Evolutionary conservation across 2,888 invertebrate species (phyloP), one percentile per base, ranked within the genome.

Genomic region (Tolmerus cingulatus): DNA sequence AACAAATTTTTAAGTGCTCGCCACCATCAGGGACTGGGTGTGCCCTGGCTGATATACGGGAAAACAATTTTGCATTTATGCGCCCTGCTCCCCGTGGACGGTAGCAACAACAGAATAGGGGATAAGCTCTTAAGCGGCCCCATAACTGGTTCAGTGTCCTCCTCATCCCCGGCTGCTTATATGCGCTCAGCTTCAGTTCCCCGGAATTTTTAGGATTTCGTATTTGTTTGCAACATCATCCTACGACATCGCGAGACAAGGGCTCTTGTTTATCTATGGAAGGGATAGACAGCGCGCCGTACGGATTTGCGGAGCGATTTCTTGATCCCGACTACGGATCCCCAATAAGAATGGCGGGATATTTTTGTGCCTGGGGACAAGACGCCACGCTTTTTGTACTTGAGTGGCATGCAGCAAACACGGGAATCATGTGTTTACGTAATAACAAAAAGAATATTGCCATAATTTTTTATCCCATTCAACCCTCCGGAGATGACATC

Each of bases 21-120:
- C 76, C 37, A 57, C 66, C 66, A 19, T 40, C 14, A 16, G 37
- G 27, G 57, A 82, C 30, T 19, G n/a, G 46, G 37, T 66, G 19
- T 57, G 79, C 37, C 23, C 34, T 5, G 81, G 37, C 34, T 19
- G 8, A 34, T 82, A 23, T 55, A 57, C 66, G 57, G 40, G 19
- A 82, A 82, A 82, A 57, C 34, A 55, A 82, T 82, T 82, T 82
- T 57, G 23, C 82, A 82, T 34, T 66, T 57, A 19, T 57, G 19
- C 23, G 30, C 23, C 14, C 66, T 30, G 5, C 51, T 57, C 30
- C 30, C 55, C 30, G 12, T 5, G 55, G 19, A 66, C 37, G 27
- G 57, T 37, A 82, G 14, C 51, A 34, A 82, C 82, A 82, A 30
- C 51, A 9, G 57, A 82, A 30, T 30, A n/a, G 57, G 14, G 40